Conservation (phyloP, 2,113 vertebrate genomes). For the Caloenas nicobarica region DNA sequence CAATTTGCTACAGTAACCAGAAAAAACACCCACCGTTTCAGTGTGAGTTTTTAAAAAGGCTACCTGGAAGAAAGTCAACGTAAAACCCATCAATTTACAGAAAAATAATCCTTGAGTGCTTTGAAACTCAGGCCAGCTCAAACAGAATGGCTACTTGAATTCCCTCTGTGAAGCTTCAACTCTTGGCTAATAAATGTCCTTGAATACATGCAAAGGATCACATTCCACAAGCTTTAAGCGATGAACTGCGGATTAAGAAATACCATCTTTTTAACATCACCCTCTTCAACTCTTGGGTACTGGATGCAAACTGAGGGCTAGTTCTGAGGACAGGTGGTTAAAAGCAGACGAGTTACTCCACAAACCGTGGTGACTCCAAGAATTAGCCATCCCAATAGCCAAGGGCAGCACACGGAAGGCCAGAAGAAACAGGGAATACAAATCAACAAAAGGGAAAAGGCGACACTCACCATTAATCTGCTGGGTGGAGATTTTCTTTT, state of each 20-base stretch:
- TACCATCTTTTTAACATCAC: background rate
- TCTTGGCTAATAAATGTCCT: background rate
- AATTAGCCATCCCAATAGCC: background rate
- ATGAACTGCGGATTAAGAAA: background rate
- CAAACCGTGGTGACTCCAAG: background rate
- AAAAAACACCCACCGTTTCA: background rate
- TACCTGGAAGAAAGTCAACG: background rate
- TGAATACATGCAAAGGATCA: background rate
- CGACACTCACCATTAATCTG: constrained; percentile 77
- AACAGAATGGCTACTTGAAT: background rate
- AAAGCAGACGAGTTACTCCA: background rate
- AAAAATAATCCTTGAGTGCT: background rate
- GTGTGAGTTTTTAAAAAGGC: background rate
- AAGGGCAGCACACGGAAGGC: background rate
- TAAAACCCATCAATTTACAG: background rate
- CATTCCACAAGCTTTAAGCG: background rate
- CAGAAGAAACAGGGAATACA: background rate
- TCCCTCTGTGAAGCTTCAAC: background rate
- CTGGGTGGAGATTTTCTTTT: constrained; percentile 68
- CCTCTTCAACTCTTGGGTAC: background rate
- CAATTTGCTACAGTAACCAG: background rate
- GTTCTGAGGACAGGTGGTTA: background rate
- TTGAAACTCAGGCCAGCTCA: background rate
- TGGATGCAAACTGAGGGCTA: background rate
- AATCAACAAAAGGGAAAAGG: background rate